Evolutionary conservation across 2,113 vertebrate species (phyloP), one percentile per base, ranked within the genome.

Genomic region (Syngnathoides biaculeatus): DNA sequence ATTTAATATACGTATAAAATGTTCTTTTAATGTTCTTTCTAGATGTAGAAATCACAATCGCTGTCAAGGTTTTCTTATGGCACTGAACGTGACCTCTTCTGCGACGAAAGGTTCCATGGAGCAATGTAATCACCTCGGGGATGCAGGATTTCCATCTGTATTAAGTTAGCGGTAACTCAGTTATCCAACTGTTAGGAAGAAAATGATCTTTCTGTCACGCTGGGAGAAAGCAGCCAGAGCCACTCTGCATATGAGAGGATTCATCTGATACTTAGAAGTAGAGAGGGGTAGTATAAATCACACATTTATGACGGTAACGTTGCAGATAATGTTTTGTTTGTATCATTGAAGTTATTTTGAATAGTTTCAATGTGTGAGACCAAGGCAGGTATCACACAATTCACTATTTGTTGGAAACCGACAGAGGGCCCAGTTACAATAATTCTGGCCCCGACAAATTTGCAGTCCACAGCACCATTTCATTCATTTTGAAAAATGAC

Each of bases 201-300:
- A 68, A 65, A 63, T 45, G 8, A 47, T 75, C 56, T 65, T 65
- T 60, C 53, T 75, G 69, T 72, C 64, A 64, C 35, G 55, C 45
- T 67, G 48, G 20, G 38, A 78, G 19, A 42, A 22, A 35, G 10
- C 45, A 52, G 39, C 26, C 26, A 35, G 52, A n/a, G 12, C 24
- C 4, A 63, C 5, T 42, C 24, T 3, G 20, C 38, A 13, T 20
- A 43, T 38, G 22, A 24, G 59, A 38, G 9, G 48, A 27, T 38
- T 61, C 14, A 40, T 59, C 39, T 53, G 17, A 38, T 5, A 47
- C 17, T 35, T 35, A 35, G 4, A 47, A 47, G 45, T 17, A 47
- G 45, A 6, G 17, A 47, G 6, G 45, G 45, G 45, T 15, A 17
- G 6, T 47, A 47, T 47, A 19, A 47, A 47, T 47, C 45, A 19